phyloP scores from a whole-genome alignment of 2,888 invertebrate genomes.

The Orchesellides sinensis region DNA sequence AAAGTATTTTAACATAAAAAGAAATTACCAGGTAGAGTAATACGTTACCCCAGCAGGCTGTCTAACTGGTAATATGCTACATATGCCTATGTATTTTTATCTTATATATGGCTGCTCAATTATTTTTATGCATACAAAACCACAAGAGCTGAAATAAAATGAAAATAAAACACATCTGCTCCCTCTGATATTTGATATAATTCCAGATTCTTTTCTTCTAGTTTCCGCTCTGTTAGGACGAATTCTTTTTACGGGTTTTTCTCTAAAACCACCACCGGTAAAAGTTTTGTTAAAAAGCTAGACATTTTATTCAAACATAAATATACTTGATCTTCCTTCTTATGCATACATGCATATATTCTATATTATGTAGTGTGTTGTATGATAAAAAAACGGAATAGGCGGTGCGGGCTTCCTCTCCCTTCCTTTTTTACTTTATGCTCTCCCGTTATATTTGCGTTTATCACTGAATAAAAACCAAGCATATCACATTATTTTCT shows the following conservation, averaged over 20 bases:
- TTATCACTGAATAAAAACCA: constrained; percentile 55
- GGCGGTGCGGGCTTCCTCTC: constrained; percentile 12
- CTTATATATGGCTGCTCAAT: not conserved
- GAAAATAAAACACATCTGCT: constrained; percentile 53
- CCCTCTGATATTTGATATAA: constrained; percentile 12
- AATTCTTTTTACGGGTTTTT: constrained; percentile 12
- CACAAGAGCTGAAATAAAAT: constrained; percentile 41
- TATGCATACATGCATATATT: not conserved
- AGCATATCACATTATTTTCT: constrained; percentile 52
- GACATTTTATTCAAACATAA: not conserved
- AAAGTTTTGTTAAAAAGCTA: not conserved
- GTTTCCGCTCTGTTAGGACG: constrained; percentile 26
- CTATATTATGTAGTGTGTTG: not conserved
- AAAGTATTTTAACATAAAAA: no score
- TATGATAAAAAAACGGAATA: constrained; percentile 35
- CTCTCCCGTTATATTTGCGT: constrained; percentile 29
- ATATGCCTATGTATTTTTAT: not conserved
- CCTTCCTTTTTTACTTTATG: constrained; percentile 29
- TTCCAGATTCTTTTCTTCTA: constrained; percentile 19
- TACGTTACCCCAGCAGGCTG: no score
- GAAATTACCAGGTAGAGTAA: no score
- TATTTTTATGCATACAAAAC: no score
- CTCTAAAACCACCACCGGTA: constrained; percentile 23
- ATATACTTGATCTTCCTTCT: not conserved
- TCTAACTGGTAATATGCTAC: not conserved